Percentiles rank a stretch among this genome's conserved stretches.
Conservation (phyloP, 2,113 vertebrate genomes). For the Oreotrochilus melanogaster region DNA sequence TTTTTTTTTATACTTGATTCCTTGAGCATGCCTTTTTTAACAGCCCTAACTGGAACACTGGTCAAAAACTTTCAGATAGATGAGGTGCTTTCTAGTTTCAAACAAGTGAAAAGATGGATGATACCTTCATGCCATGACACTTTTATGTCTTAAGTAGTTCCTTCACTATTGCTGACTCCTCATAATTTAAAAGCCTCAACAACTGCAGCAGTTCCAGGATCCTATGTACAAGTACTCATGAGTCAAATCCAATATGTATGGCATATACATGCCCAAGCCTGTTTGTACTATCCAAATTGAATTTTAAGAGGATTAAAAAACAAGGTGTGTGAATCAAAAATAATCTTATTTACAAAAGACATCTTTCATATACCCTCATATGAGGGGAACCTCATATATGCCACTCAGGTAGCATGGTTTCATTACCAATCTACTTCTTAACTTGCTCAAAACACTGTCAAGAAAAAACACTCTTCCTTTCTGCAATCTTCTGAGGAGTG, state of each 20-base stretch:
- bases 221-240: not conserved
- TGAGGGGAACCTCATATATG: not conserved
- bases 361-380: not conserved
- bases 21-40: not conserved
- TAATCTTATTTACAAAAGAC: not conserved
- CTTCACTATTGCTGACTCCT: not conserved
- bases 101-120: not conserved
- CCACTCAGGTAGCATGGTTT: not conserved
- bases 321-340: not conserved
- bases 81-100: not conserved
- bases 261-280: not conserved
- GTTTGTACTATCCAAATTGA: not conserved
- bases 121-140: not conserved
- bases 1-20: not conserved
- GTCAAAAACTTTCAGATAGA: conserved; percentile 14
- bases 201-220: not conserved
- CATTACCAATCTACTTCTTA: not conserved
- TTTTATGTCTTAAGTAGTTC: not conserved
- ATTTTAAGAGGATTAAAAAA: not conserved
- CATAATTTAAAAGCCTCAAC: not conserved
- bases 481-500: not conserved
- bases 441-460: not conserved
- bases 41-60: not conserved
- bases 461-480: not conserved
- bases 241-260: not conserved